Evolutionary conservation across 2,113 vertebrate species (phyloP).

Genomic region (Aphyosemion australe): DNA sequence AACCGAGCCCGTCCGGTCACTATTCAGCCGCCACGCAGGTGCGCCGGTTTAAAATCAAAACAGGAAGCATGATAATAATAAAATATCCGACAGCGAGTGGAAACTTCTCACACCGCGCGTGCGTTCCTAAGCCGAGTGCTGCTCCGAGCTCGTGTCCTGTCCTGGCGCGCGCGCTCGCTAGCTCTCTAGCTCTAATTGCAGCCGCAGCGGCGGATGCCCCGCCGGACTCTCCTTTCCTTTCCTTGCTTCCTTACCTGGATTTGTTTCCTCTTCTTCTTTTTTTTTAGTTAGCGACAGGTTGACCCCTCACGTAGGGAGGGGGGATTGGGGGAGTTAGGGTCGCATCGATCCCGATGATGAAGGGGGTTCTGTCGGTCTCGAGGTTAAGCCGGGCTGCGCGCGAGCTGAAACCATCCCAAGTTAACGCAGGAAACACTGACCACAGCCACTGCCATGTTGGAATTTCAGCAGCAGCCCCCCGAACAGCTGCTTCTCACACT

Average conservation of each 20-base stretch:
- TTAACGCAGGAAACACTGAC: slow-evolving; percentile 91
- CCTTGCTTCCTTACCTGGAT: slow-evolving; percentile 83
- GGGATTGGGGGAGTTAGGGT: slow-evolving; percentile 77
- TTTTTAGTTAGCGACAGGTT: slow-evolving; percentile 72
- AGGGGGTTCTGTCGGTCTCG: slow-evolving; percentile 77
- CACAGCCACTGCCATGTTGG: slow-evolving; percentile 98
- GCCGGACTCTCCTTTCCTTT: slow-evolving; percentile 18
- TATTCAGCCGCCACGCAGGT: slow-evolving; percentile 76
- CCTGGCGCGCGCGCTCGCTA: slow-evolving; percentile 47
- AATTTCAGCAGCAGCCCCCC: slow-evolving; percentile 87
- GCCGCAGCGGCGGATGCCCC: slow-evolving; percentile 69
- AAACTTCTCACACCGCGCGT: slow-evolving; percentile 41
- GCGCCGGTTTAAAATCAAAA: slow-evolving; percentile 67
- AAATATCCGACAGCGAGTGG: no score
- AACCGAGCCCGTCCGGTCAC: no score
- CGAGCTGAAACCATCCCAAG: slow-evolving; percentile 93
- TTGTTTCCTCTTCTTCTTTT: slow-evolving; percentile 24
- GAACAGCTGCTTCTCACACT: slow-evolving; percentile 93
- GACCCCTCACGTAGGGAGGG: slow-evolving; percentile 68
- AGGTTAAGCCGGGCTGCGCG: slow-evolving; percentile 88
- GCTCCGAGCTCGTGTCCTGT: slow-evolving; percentile 6
- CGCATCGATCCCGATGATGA: slow-evolving; percentile 82
- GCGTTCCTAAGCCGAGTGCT: slow-evolving; percentile 2
- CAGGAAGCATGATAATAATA: no score
- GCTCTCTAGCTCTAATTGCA: no score